Evolutionary conservation across 2,888 invertebrate genomes (phyloP), one percentile per base, ranked within the genome.

Genomic region (Polydrusus pterygomalis): DNA sequence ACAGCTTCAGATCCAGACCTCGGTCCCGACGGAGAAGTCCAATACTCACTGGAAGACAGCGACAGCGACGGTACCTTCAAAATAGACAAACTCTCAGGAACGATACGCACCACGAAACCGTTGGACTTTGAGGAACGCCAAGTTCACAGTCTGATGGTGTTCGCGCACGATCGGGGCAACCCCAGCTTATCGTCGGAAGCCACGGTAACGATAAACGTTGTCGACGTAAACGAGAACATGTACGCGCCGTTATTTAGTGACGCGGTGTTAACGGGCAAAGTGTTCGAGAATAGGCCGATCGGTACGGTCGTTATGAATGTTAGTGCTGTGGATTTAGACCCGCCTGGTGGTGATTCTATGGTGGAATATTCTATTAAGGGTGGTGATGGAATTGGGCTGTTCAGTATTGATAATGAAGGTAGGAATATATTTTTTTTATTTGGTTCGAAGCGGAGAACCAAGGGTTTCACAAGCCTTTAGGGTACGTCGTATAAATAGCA

Each of bases 141-240:
- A 88, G 92, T 96, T 78, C 97, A 97, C 89, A 96, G 95, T 82
- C 89, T 98, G 79, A 93, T 94, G 69, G 94, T 97, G 70, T 91
- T 93, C 74, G 98, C 97, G 0, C 92, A 92, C 60, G 98, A 98
- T 89, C 91, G 93, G 40, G 98, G 97, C 0, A 92, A 92, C 71
- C 97, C 96, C 0, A 90, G 95, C 5, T 88, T 97, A 78, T 92
- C 93, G 77, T 92, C 96, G 0, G 94, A 95, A 83, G 93, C 96
- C 74, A 91, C 93, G 75, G 91, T 98, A 43, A 91, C 94, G 67
- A 92, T 98, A 69, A 96, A 97, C 88, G 91, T 96, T 77, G 94
- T 95, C 80, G 98, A 98, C 88, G 97, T 98, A 17, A 97, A 98
- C 88, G 98, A 98, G 88, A 98, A 98, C 88, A 89, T 93, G 71